Percentiles rank a stretch among this genome's conserved stretches.
Conservation (phyloP, 1,140 invertebrate species). For the Aphelenchoides avenae region DNA sequence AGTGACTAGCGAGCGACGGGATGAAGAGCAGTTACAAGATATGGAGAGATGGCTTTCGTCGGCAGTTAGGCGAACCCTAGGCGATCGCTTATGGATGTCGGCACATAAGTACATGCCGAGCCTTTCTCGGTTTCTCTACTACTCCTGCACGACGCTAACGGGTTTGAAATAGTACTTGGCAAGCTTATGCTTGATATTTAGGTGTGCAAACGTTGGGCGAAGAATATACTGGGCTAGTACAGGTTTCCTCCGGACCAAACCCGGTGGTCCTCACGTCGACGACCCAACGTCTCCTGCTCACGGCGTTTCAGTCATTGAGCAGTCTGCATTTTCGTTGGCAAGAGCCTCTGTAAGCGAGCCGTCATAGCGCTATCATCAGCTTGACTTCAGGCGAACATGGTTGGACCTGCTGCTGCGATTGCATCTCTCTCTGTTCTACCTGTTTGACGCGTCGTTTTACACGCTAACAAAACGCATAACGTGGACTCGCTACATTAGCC, state of each 20-base stretch:
- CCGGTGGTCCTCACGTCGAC: too few species aligned
- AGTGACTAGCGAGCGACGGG: slow-evolving; percentile 29
- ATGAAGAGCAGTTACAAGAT: slow-evolving; percentile 35
- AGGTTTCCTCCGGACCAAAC: slow-evolving; percentile 32
- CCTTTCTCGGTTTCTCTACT: slow-evolving; percentile 34
- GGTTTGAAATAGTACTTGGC: slow-evolving; percentile 24
- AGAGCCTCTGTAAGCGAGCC: too few species aligned
- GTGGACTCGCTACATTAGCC: too few species aligned
- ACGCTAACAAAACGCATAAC: too few species aligned
- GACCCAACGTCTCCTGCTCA: too few species aligned
- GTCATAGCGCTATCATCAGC: too few species aligned
- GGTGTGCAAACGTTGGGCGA: slow-evolving; percentile 51
- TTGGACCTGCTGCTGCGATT: too few species aligned
- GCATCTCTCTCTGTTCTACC: too few species aligned
- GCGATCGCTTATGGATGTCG: slow-evolving; percentile 39
- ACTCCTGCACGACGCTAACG: slow-evolving; percentile 32
- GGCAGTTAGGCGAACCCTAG: slow-evolving; percentile 20
- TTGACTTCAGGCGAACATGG: too few species aligned
- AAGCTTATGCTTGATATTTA: slow-evolving; percentile 1
- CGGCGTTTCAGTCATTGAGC: too few species aligned
- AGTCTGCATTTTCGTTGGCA: too few species aligned
- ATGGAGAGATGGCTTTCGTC: slow-evolving; percentile 28
- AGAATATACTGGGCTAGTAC: slow-evolving; percentile 49
- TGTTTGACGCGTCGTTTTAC: too few species aligned
- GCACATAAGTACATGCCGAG: slow-evolving; percentile 26